Percentiles rank a stretch among this genome's conserved stretches.
Conservation (phyloP, 2,797 vertebrate genomes). For the Tragopan temminckii region DNA sequence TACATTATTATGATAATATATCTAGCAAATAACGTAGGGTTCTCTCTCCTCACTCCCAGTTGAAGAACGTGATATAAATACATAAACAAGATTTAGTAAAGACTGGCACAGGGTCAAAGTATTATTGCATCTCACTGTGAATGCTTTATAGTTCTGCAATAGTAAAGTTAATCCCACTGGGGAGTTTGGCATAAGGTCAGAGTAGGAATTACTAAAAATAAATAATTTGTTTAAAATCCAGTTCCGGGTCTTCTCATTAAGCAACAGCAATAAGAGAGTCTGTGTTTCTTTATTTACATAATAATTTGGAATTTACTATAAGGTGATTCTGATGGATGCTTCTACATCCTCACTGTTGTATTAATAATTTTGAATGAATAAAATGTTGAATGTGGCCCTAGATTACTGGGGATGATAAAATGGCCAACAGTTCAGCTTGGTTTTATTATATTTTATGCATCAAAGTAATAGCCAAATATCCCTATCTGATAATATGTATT, state of each 20-base stretch:
- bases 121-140: background rate
- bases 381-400: background rate
- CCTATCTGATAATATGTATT: background rate
- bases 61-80: background rate
- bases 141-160: background rate
- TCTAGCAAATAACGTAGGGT: background rate
- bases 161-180: background rate
- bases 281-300: background rate
- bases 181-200: background rate
- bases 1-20: background rate
- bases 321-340: background rate
- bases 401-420: background rate
- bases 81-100: background rate
- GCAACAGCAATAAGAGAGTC: background rate
- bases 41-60: background rate
- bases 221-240: background rate
- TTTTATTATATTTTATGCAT: background rate
- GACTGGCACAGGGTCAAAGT: background rate
- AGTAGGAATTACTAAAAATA: background rate
- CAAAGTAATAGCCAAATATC: background rate
- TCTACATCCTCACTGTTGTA: background rate
- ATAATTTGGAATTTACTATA: background rate
- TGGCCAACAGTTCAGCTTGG: background rate
- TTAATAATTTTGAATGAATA: background rate
- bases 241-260: background rate